Percentiles rank a stretch among this genome's conserved stretches.
Evolutionary conservation across 2,113 vertebrate species (phyloP).

Genomic region (Corythaeola cristata): DNA sequence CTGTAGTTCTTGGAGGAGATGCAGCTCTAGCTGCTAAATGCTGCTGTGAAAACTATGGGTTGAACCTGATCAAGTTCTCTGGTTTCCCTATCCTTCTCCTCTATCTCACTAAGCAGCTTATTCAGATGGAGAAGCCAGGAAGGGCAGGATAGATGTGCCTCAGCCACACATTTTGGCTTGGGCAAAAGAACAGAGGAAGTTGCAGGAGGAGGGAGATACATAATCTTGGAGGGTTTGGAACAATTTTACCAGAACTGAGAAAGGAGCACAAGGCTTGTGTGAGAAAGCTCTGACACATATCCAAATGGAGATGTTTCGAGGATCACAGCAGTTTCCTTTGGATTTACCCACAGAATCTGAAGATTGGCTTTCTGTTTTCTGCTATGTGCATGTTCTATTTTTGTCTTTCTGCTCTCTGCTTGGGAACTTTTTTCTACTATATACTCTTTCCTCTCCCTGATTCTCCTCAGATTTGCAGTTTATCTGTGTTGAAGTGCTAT

Average conservation of each 20-base stretch:
- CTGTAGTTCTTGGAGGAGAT: background rate
- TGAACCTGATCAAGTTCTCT: background rate
- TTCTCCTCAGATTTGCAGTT: background rate
- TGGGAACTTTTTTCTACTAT: background rate
- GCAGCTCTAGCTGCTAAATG: background rate
- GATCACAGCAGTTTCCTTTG: conserved; percentile 22
- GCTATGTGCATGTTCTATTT: background rate
- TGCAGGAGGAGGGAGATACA: background rate
- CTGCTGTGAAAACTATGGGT: background rate
- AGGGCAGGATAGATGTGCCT: background rate
- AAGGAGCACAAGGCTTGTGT: conserved; percentile 30
- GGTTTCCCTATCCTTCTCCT: background rate
- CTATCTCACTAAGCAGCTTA: too few species aligned
- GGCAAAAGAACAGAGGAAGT: background rate
- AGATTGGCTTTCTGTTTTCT: conserved; percentile 6
- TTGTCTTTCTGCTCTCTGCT: background rate
- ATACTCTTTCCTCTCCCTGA: background rate
- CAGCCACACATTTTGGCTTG: background rate
- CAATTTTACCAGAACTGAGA: conserved; percentile 16
- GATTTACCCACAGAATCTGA: conserved; percentile 12
- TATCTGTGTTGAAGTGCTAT: background rate
- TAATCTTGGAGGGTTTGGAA: background rate
- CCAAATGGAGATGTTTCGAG: conserved; percentile 11
- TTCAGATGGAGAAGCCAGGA: background rate
- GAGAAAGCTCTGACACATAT: conserved; percentile 26